Evolutionary conservation across 2,888 invertebrate species (phyloP), one percentile per base, ranked within the genome.

Genomic region (Plagodis dolabraria): DNA sequence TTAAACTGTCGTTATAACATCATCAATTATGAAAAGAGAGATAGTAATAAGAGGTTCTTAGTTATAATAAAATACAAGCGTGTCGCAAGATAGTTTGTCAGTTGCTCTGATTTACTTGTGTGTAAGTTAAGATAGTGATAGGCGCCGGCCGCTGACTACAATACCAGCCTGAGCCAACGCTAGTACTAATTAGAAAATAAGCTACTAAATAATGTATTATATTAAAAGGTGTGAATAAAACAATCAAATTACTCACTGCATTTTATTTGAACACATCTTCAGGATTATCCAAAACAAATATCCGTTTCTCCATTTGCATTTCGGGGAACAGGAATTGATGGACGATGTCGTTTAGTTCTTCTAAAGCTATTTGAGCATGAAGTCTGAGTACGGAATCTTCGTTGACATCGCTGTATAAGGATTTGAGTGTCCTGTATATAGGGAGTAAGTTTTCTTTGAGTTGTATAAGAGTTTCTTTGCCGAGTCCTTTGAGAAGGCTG

Each of bases 331-430:
- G 76, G 68, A 94, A 93, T 53, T 94, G 88, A 69, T 91, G 94
- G 60, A 96, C 95, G 56, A 95, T 94, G 57, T 93, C 93, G 76
- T 96, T 95, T 10, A 97, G 89, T 87, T 97, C 96, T 81, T 97
- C 96, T 43, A 97, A 83, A 0, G 97, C 96, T 56, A 97, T 82
- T 78, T 96, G 96, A 22, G 96, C 95, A 72, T 98, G 97, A 47
- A 96, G 88, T 74, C 94, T 93, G 48, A 97, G 93, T 5, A 95
- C 93, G 0, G 89, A 74, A 71, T 96, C 96, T 77, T 96, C 96
- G 34, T 87, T 83, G 64, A 96, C 95, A 53, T 93, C 90, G 33
- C 91, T 87, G 70, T 96, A 94, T 10, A 96, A 86, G 42, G 88
- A 85, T 80, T 96, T 96, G 53, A 98, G 85, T 5, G 94, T 94